Conservation (phyloP, 2,113 vertebrate genomes). For the Dascyllus trimaculatus region DNA sequence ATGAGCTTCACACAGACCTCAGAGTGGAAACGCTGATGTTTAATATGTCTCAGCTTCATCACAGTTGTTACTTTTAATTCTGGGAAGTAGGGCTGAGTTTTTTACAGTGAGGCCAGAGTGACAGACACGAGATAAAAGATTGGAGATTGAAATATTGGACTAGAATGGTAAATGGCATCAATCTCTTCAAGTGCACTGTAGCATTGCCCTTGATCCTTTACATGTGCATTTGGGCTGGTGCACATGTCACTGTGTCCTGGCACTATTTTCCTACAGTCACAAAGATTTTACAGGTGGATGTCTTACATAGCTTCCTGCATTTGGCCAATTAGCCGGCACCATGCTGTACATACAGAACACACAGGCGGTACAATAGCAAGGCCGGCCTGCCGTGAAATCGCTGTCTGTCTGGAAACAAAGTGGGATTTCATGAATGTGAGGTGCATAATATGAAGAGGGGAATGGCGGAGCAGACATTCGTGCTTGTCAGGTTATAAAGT, state of each 20-base stretch:
- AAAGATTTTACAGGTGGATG: background rate
- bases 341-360: background rate
- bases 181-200: slow-evolving; percentile 26
- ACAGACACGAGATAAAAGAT: slow-evolving; percentile 30
- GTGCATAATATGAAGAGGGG: slow-evolving; percentile 29
- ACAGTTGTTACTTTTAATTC: slow-evolving; percentile 38
- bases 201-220: slow-evolving; percentile 39
- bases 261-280: slow-evolving; percentile 2
- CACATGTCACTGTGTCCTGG: slow-evolving; percentile 9
- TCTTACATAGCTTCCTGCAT: background rate
- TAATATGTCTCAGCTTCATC: slow-evolving; percentile 29
- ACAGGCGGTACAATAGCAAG: background rate
- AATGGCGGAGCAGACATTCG: slow-evolving; percentile 51
- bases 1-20: background rate
- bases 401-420: slow-evolving; percentile 12
- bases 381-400: background rate
- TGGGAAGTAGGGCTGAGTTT: slow-evolving; percentile 35
- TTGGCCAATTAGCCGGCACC: background rate
- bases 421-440: slow-evolving; percentile 36
- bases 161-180: slow-evolving; percentile 25
- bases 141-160: slow-evolving; percentile 33
- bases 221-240: slow-evolving; percentile 15
- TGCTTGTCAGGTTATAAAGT: slow-evolving; percentile 63
- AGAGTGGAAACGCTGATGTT: slow-evolving; percentile 17
- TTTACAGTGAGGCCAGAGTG: slow-evolving; percentile 26